Base-by-base conservation (phyloP, 2,888 invertebrate genomes). In the Pseudococcus viburni region DNA sequence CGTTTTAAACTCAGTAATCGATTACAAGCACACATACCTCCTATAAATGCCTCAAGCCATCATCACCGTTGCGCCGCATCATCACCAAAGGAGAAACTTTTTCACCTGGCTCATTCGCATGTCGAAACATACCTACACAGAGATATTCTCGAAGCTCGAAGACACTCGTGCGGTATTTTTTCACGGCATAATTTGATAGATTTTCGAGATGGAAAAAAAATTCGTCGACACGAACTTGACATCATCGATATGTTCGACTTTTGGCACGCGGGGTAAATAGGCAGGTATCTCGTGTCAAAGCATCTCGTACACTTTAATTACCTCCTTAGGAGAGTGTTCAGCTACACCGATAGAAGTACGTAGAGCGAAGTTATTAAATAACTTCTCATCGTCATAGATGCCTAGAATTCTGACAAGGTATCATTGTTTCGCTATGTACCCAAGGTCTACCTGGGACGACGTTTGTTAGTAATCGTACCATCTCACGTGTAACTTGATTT, bases 1-100 rank as follows among this genome's bases (percentile, higher is more conserved):
- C 68, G 68, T 68, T 68, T 12, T n/a, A 59, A 59, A 59, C n/a
- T 4, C 2, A 59, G 26, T 26, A 68, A 68, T 68, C 68, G 68
- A 68, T 68, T 68, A 68, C 68, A 68, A 68, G 26, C 26, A 26
- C 68, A 68, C 26, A 26, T 9, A 59, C n/a, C 55, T 59, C 55
- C 55, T 59, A 2, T n/a, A 4, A n/a, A 59, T n/a, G 55, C 55
- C 55, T n/a, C n/a, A 8, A 59, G 55, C 55, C 55, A 59, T 59
- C n/a, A 12, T 11, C 51, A 51, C 15, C 7, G 15, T 51, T 8
- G n/a, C 55, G n/a, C 55, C 5, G 55, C 55, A 59, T n/a, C 55
- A 68, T 59, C 55, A 68, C 68, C 68, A 68, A 68, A 68, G 68
- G n/a, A 59, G 55, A 59, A 59, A 59, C n/a, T 59, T 68, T 68